Conservation (phyloP, 1,140 invertebrate species). For the Anoplolepis gracilipes region DNA sequence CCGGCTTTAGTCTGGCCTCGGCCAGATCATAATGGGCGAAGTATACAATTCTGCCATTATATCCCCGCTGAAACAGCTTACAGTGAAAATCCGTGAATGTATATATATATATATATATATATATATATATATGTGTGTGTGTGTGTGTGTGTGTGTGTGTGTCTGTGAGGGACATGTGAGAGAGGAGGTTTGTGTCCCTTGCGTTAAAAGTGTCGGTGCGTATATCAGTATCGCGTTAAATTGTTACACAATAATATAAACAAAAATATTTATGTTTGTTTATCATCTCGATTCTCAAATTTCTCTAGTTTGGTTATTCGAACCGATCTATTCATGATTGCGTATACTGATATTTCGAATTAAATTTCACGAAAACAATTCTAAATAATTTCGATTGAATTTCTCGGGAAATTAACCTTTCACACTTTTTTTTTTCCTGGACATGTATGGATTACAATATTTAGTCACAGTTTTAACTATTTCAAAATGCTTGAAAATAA, state of each 20-base stretch:
- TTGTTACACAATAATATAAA: background rate
- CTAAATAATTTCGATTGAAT: background rate
- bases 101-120: background rate
- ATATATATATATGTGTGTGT: background rate
- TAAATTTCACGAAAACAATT: conserved; percentile 16
- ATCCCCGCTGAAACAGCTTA: conserved; percentile 69
- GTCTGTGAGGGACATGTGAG: no score
- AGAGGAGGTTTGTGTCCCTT: background rate
- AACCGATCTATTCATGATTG: conserved; percentile 1
- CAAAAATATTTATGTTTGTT: conserved; percentile 6
- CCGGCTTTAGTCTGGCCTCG: conserved; percentile 76
- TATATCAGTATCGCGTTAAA: conserved; percentile 16
- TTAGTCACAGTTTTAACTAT: no score
- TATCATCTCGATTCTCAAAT: conserved; percentile 13
- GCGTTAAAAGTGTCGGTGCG: conserved; percentile 23
- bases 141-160: no score
- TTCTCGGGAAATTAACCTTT: background rate
- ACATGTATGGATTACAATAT: no score
- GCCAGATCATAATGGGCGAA: conserved; percentile 82
- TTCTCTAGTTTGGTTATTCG: conserved; percentile 4
- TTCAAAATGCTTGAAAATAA: no score
- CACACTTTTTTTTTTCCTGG: no score
- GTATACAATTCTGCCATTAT: conserved; percentile 82
- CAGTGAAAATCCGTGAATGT: conserved; percentile 68
- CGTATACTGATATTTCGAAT: background rate